Evolutionary conservation across 2,113 vertebrate species (phyloP).

Genomic region (Lota lota): DNA sequence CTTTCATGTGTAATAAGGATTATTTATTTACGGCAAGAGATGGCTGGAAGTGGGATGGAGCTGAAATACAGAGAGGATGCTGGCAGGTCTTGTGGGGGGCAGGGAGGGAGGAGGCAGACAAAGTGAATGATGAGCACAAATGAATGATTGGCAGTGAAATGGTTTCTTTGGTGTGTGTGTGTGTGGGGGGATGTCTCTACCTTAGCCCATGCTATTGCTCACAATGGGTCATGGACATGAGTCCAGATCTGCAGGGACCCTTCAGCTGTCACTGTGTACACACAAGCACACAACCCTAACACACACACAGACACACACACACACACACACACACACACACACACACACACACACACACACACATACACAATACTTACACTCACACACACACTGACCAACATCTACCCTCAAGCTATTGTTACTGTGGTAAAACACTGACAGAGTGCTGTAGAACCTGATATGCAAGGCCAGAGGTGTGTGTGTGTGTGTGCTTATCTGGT

Average conservation of each 20-base stretch:
- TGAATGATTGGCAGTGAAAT: no score
- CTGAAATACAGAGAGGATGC: neutral
- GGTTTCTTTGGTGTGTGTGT: no score
- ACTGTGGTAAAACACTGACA: neutral
- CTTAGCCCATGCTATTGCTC: no score
- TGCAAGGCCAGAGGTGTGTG: conserved; percentile 2
- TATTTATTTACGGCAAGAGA: conserved; percentile 34
- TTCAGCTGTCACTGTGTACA: no score
- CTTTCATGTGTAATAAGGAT: conserved; percentile 53
- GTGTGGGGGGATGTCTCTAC: no score
- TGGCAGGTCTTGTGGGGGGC: neutral
- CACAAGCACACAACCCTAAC: neutral
- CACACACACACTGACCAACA: neutral
- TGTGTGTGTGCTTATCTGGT: neutral
- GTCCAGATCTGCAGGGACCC: no score
- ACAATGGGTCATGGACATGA: no score
- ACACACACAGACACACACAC: neutral
- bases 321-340: neutral
- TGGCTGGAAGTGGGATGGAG: conserved; percentile 5
- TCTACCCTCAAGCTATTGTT: conserved; percentile 9
- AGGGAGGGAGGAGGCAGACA: neutral
- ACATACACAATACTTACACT: neutral
- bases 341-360: neutral
- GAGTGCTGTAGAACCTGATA: conserved; percentile 16
- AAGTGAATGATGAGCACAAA: no score